Evolutionary conservation across 2,888 invertebrate genomes (phyloP).

Genomic region (Harmothoe impar): DNA sequence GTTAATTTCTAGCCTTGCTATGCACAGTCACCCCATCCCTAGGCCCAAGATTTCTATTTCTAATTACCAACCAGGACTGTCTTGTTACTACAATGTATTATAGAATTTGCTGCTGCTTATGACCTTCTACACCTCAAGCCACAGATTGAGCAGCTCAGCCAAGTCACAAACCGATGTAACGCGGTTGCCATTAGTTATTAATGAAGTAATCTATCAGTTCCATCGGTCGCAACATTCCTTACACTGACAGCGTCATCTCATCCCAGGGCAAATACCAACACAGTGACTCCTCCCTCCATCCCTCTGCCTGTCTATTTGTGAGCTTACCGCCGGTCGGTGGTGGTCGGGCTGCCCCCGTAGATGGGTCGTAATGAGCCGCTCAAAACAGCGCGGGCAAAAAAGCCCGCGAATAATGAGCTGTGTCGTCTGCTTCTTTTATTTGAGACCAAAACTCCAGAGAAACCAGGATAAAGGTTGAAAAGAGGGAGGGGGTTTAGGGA

Average conservation of each 20-base stretch:
- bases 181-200: not conserved
- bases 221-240: not conserved
- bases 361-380: not conserved
- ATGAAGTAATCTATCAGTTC: constrained; percentile 33
- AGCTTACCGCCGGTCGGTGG: not conserved
- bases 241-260: not conserved
- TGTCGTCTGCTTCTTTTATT: not conserved
- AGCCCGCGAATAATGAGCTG: not conserved
- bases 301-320: not conserved
- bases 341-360: not conserved
- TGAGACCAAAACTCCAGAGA: not conserved
- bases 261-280: not conserved
- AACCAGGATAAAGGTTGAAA: not conserved
- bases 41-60: no score
- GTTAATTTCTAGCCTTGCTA: no score
- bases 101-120: no score
- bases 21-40: no score
- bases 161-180: not conserved
- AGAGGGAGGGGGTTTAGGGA: not conserved
- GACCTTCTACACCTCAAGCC: no score
- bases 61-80: no score
- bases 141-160: not conserved
- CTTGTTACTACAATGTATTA: no score
- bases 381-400: not conserved
- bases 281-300: no score